Conservation (phyloP, 2,888 invertebrate genomes). For the Cosmia trapezina region DNA sequence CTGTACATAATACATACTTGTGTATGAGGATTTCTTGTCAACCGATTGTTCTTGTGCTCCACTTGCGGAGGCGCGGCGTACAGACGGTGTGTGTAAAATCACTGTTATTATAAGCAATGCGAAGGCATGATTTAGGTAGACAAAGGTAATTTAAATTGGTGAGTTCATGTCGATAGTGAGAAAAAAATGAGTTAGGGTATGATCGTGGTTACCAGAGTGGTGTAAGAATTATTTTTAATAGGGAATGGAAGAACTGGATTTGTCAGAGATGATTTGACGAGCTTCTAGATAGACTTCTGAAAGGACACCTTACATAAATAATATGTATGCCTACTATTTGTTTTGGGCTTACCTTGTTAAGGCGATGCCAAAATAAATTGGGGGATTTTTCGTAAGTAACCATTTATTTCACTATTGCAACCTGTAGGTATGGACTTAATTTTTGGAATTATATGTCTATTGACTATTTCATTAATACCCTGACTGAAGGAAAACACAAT, state of each 20-base stretch:
- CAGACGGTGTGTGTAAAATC: neutral
- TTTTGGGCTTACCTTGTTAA: neutral
- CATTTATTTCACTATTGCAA: too few relatives aligned
- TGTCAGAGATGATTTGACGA: too few relatives aligned
- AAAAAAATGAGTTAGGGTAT: neutral
- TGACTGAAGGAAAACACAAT: too few relatives aligned
- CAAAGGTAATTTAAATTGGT: neutral
- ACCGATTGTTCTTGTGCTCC: neutral
- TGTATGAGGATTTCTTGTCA: slow-evolving; percentile 3
- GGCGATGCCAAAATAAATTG: too few relatives aligned
- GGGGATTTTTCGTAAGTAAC: too few relatives aligned
- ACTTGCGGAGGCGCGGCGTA: neutral
- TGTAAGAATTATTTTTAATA: too few relatives aligned
- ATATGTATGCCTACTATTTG: too few relatives aligned
- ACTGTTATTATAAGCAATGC: neutral
- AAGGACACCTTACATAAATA: too few relatives aligned
- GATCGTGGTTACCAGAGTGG: neutral
- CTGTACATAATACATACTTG: slow-evolving; percentile 19
- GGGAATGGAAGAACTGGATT: neutral
- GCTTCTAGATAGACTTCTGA: neutral
- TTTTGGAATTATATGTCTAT: too few relatives aligned
- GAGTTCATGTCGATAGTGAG: neutral
- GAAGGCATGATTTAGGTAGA: neutral
- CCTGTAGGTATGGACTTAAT: too few relatives aligned
- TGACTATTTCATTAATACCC: too few relatives aligned